Conservation (phyloP, 37 sponge, comb jelly and placozoan species). For the Chondrosia reniformis region DNA sequence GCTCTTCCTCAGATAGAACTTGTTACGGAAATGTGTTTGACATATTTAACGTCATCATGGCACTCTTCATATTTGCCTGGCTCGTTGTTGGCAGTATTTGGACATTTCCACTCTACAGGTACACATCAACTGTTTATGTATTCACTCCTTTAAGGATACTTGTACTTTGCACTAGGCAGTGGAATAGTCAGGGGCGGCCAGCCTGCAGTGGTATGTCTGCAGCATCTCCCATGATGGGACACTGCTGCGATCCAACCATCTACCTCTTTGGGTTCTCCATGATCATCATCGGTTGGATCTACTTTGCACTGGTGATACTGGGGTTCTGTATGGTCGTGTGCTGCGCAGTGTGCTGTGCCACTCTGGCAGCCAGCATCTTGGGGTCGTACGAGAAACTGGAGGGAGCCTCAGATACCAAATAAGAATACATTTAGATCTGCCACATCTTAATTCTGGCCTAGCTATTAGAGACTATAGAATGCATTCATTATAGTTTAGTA, state of each 20-base stretch:
- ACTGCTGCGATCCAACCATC: neutral
- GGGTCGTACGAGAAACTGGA: too few relatives aligned
- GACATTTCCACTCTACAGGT: neutral
- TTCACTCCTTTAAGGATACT: too few relatives aligned
- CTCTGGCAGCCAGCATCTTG: too few relatives aligned
- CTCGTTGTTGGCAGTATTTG: conserved; percentile 11
- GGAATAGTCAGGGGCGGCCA: neutral
- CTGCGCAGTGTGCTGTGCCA: neutral
- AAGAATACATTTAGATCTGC: too few relatives aligned
- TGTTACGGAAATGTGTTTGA: neutral
- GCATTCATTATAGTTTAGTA: too few relatives aligned
- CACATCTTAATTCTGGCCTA: too few relatives aligned
- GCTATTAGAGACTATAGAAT: too few relatives aligned
- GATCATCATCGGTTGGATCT: neutral
- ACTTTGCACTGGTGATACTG: neutral
- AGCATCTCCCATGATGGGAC: neutral
- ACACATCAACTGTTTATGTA: too few relatives aligned
- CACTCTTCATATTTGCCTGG: conserved; percentile 7
- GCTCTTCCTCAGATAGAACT: neutral
- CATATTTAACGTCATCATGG: neutral
- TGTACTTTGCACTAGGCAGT: too few relatives aligned
- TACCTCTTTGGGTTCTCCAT: neutral
- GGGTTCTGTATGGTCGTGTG: neutral
- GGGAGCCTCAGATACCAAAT: too few relatives aligned
- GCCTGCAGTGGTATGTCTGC: too few relatives aligned